Evolutionary conservation across 2,888 invertebrate genomes (phyloP).

Genomic region (Lasioglossum lativentre): DNA sequence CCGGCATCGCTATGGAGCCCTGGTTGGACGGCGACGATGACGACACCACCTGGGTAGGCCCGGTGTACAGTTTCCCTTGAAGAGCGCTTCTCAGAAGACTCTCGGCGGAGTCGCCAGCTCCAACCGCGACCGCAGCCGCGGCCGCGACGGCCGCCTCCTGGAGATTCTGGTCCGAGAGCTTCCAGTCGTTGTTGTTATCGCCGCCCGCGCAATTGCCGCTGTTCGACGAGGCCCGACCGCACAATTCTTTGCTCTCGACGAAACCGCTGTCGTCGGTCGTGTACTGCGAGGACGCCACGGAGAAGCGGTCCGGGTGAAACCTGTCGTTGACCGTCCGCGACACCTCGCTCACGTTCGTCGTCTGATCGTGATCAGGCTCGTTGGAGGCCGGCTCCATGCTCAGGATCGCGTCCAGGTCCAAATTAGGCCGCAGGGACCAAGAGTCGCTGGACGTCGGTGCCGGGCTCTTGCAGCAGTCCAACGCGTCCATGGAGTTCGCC

Average conservation of each 20-base stretch:
- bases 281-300: conserved; percentile 83
- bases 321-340: conserved; percentile 81
- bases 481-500: conserved; percentile 82
- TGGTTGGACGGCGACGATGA: conserved; percentile 79
- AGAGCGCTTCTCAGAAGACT: conserved; percentile 93
- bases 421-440: conserved; percentile 88
- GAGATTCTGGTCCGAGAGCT: conserved; percentile 90
- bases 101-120: conserved; percentile 86
- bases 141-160: conserved; percentile 75
- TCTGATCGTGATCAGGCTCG: conserved; percentile 86
- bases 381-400: conserved; percentile 88
- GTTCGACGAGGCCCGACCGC: conserved; percentile 63
- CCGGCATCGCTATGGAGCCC: conserved; percentile 79
- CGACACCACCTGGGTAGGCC: conserved; percentile 74
- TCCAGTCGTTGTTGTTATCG: conserved; percentile 93
- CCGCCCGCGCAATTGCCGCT: conserved; percentile 74
- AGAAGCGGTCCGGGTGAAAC: conserved; percentile 74
- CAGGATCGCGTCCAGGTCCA: conserved; percentile 93
- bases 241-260: conserved; percentile 88
- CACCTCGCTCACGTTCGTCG: conserved; percentile 87
- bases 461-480: conserved; percentile 84
- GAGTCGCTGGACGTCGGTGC: conserved; percentile 86
- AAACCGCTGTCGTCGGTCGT: conserved; percentile 92
- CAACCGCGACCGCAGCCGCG: conserved; percentile 70
- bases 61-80: conserved; percentile 89